A percentile compares a stretch with the other conserved stretches of the same genome.
Evolutionary conservation across 2,113 vertebrate genomes (phyloP).

Genomic region (Hippocampus zosterae): DNA sequence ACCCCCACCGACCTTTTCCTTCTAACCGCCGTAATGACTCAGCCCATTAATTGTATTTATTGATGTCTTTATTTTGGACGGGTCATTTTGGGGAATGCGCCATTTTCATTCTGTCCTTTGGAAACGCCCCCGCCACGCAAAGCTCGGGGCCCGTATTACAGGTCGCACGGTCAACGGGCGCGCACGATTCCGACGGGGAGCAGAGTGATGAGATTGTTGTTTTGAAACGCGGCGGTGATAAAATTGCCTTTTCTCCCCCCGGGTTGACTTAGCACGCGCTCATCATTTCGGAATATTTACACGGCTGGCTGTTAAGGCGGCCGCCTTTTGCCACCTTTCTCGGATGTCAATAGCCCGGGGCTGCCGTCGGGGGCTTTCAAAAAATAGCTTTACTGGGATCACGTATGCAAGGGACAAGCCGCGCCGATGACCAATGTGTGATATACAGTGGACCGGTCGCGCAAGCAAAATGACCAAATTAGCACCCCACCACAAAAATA

Average conservation of each 20-base stretch:
- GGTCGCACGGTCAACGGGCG: background rate
- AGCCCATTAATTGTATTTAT: background rate
- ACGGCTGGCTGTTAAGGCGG: background rate
- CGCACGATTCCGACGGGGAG: background rate
- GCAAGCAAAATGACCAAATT: too few species aligned
- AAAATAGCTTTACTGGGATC: background rate
- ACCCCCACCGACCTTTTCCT: background rate
- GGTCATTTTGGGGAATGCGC: background rate
- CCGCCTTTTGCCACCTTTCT: background rate
- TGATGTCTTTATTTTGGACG: background rate
- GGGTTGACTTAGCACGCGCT: background rate
- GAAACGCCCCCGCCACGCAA: background rate
- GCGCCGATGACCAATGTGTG: background rate
- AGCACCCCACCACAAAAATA: too few species aligned
- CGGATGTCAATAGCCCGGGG: background rate
- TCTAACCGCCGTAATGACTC: background rate
- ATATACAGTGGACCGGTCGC: background rate
- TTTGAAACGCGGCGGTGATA: background rate
- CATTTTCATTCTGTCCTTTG: conserved; percentile 5
- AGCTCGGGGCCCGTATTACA: background rate
- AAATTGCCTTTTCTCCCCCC: background rate
- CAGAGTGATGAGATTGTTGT: conserved; percentile 1
- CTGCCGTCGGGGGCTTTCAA: background rate
- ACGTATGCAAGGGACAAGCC: background rate
- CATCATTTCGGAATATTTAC: background rate